Conservation (phyloP, 2,888 invertebrate genomes). For the Tethea ocularis region DNA sequence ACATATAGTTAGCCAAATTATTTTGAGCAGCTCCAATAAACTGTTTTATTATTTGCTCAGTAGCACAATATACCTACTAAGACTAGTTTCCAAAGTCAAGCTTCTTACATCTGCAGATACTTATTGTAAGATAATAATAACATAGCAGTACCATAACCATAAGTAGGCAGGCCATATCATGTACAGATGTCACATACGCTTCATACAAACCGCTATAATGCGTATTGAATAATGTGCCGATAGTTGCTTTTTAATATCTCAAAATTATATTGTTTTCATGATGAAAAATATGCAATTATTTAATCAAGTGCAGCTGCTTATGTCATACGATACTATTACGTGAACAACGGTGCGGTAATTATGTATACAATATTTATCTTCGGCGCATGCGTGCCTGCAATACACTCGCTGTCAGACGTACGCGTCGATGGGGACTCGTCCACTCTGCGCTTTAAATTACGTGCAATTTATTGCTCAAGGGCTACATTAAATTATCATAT, state of each 20-base stretch:
- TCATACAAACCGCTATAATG: background rate
- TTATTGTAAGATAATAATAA: background rate
- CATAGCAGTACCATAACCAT: background rate
- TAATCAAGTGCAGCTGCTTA: conserved; percentile 54
- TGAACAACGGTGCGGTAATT: conserved; percentile 36
- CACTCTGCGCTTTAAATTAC: conserved; percentile 61
- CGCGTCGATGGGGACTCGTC: conserved; percentile 36
- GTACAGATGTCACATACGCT: background rate
- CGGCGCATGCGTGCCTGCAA: conserved; percentile 30
- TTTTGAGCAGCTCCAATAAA: background rate
- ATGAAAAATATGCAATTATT: conserved; percentile 45
- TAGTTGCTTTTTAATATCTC: conserved; percentile 43
- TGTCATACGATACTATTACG: conserved; percentile 32
- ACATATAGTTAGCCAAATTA: background rate
- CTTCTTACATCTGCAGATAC: background rate
- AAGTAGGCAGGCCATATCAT: background rate
- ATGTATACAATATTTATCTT: conserved; percentile 62
- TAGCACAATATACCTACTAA: background rate
- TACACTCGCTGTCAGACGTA: conserved; percentile 30
- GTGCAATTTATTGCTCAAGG: conserved; percentile 70
- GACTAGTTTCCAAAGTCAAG: background rate
- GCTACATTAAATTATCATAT: conserved; percentile 66
- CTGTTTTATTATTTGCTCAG: background rate
- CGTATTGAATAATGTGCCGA: conserved; percentile 14
- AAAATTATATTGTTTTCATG: conserved; percentile 44